Evolutionary conservation across 2,113 vertebrate species (phyloP).

Genomic region (Eira barbara): DNA sequence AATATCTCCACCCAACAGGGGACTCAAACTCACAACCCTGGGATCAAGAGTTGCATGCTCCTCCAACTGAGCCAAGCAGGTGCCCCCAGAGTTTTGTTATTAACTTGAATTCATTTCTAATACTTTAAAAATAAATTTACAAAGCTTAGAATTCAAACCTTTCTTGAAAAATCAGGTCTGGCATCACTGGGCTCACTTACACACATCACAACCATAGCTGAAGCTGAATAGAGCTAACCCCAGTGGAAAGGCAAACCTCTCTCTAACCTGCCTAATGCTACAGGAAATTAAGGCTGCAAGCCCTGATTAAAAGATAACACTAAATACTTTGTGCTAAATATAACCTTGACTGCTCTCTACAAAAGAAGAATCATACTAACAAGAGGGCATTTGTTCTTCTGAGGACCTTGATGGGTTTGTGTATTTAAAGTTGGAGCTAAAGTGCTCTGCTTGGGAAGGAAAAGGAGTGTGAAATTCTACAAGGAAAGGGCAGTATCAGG

Average conservation of each 20-base stretch:
- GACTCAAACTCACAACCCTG: neutral
- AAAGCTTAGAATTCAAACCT: neutral
- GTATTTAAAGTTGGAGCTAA: neutral
- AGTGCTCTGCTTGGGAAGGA: neutral
- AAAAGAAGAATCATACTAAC: neutral
- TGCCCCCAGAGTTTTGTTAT: neutral
- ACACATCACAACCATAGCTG: neutral
- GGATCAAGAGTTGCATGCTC: neutral
- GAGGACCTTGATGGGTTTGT: neutral
- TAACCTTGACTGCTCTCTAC: neutral
- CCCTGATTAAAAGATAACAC: neutral
- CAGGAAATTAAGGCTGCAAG: neutral
- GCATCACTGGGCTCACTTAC: neutral
- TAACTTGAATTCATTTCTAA: neutral
- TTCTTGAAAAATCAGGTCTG: neutral
- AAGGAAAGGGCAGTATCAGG: neutral
- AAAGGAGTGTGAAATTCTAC: neutral
- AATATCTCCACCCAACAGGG: neutral
- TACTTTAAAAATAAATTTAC: neutral
- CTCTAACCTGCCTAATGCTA: neutral
- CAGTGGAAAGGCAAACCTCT: neutral
- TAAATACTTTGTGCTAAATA: neutral
- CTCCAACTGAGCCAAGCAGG: neutral
- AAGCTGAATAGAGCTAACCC: neutral
- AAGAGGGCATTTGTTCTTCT: neutral